phyloP scores from a whole-genome alignment of 2,888 invertebrate species.

The Celastrina argiolus region DNA sequence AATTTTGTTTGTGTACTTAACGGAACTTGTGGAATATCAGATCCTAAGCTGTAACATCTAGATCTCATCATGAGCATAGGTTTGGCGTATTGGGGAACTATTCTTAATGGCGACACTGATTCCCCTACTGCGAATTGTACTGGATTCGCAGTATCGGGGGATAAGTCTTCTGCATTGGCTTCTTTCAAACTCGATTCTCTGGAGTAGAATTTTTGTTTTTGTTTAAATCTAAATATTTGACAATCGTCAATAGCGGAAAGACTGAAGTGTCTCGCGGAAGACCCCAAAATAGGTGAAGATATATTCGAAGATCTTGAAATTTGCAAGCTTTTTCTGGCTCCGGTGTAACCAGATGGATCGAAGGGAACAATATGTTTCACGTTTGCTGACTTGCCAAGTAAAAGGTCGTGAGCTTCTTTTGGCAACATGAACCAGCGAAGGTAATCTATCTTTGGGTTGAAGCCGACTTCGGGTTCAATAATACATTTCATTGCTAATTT shows the following conservation, averaged over 20 bases:
- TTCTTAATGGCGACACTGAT: slow-evolving; percentile 73
- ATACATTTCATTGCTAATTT: slow-evolving; percentile 86
- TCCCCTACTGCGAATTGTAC: slow-evolving; percentile 85
- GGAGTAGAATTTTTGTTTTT: slow-evolving; percentile 64
- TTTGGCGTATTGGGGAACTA: slow-evolving; percentile 47
- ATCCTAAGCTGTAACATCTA: slow-evolving; percentile 83
- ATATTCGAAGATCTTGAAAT: slow-evolving; percentile 55
- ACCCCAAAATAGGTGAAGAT: slow-evolving; percentile 70
- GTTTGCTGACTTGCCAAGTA: slow-evolving; percentile 84
- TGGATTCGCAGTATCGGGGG: slow-evolving; percentile 50
- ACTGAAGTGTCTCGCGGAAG: slow-evolving; percentile 82
- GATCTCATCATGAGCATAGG: slow-evolving; percentile 56
- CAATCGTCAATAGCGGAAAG: slow-evolving; percentile 81
- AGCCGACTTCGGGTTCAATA: slow-evolving; percentile 84
- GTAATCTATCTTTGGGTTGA: slow-evolving; percentile 82
- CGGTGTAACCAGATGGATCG: slow-evolving; percentile 80
- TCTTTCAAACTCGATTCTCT: slow-evolving; percentile 69
- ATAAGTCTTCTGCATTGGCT: slow-evolving; percentile 53
- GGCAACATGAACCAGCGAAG: slow-evolving; percentile 94
- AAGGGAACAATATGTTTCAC: slow-evolving; percentile 88
- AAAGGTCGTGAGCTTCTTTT: slow-evolving; percentile 88
- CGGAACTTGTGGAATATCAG: slow-evolving; percentile 71
- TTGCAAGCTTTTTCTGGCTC: slow-evolving; percentile 68
- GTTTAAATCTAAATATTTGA: slow-evolving; percentile 66
- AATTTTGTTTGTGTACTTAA: slow-evolving; percentile 81